Conservation (phyloP, 2,113 vertebrate genomes). For the Gnathonemus longibarbis region DNA sequence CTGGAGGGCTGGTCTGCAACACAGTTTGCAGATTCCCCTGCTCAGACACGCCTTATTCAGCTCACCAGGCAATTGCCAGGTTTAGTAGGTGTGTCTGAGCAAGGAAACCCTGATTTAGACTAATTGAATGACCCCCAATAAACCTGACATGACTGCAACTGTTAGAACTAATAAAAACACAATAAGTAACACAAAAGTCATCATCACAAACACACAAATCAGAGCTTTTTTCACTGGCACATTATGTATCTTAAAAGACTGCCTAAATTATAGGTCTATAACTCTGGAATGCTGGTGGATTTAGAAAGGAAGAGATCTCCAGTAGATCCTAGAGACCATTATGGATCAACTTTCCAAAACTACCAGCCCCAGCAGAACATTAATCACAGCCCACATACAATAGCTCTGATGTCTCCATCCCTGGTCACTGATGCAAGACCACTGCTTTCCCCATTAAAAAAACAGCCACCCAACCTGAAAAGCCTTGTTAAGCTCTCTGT, state of each 20-base stretch:
- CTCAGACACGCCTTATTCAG: not conserved
- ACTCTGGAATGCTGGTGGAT: not conserved
- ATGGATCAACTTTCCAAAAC: not conserved
- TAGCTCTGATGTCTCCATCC: constrained; percentile 2
- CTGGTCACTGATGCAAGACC: not conserved
- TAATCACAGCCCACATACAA: constrained; percentile 21
- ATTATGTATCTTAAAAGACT: not conserved
- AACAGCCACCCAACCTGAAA: not conserved
- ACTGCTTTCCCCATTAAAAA: not conserved
- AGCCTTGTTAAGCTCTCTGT: not conserved
- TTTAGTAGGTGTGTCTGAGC: not conserved
- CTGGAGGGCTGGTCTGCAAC: not conserved
- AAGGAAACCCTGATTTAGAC: not conserved
- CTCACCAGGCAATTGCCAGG: not conserved
- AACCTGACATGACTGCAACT: not conserved
- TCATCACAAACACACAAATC: not conserved
- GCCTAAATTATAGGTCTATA: not conserved
- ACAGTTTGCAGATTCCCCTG: not conserved
- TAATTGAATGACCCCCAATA: not conserved
- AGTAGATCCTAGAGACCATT: not conserved
- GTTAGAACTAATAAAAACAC: not conserved
- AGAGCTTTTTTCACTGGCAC: not conserved
- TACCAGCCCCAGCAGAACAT: constrained; percentile 17
- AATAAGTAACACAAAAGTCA: not conserved
- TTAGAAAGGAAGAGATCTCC: not conserved